These are phyloP conservation scores for Brachyalestes nurse DNA, from an alignment of 2,797 vertebrate genomes.

Conservation along the genomic window DNA sequence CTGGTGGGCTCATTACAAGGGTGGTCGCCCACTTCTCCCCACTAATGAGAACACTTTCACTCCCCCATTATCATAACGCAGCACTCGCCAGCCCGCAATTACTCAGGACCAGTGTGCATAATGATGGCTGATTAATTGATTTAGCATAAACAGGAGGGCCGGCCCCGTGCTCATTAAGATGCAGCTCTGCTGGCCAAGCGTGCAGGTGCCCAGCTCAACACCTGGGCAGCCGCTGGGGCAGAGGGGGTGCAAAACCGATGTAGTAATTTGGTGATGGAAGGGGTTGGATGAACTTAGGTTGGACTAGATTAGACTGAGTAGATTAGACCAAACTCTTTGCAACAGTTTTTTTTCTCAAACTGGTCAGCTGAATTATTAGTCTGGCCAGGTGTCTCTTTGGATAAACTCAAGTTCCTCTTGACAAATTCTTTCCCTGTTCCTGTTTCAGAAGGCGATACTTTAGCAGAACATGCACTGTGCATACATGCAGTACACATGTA, in stretches of 20 bases:
- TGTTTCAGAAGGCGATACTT: background rate
- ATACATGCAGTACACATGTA: too few relatives aligned
- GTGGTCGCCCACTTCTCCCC: slow-evolving; percentile 71
- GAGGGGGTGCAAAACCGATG: background rate
- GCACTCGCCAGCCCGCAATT: slow-evolving; percentile 78
- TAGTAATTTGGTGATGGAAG: slow-evolving; percentile 8
- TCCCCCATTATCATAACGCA: slow-evolving; percentile 77
- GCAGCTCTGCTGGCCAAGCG: slow-evolving; percentile 62
- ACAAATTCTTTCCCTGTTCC: background rate
- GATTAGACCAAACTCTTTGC: slow-evolving; percentile 1
- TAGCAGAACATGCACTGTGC: too few relatives aligned
- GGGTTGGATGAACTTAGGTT: slow-evolving; percentile 14
- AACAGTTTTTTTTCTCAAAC: background rate
- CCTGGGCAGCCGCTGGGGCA: slow-evolving; percentile 50
- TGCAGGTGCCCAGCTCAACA: slow-evolving; percentile 72
- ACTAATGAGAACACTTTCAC: slow-evolving; percentile 78
- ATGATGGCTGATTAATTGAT: slow-evolving; percentile 85
- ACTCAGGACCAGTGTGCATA: slow-evolving; percentile 79
- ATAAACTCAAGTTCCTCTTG: background rate
- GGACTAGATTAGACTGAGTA: background rate
- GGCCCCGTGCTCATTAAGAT: slow-evolving; percentile 77
- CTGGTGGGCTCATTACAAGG: slow-evolving; percentile 73
- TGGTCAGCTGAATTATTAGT: background rate
- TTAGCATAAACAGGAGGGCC: slow-evolving; percentile 81
- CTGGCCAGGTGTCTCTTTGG: background rate